Evolutionary conservation across 53 echinoderm and acorn worm genomes (phyloP).

Genomic region (Henricia sp.): DNA sequence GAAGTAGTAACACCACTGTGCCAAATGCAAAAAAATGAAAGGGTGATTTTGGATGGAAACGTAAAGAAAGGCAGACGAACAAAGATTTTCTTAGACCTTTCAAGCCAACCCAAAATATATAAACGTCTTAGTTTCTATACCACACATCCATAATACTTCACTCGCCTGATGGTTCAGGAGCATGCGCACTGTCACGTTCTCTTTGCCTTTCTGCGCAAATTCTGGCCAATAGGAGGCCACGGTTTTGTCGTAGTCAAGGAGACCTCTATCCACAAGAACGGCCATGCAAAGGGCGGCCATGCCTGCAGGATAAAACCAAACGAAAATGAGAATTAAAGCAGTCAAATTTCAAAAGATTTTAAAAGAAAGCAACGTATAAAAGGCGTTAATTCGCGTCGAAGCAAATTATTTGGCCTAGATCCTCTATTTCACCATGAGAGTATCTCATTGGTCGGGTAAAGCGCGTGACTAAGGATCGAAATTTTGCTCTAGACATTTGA

Average conservation of each 20-base stretch:
- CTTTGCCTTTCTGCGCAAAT: slow-evolving; percentile 84
- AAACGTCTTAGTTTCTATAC: too few species aligned
- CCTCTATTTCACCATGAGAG: too few species aligned
- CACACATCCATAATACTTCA: too few species aligned
- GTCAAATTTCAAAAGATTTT: background rate
- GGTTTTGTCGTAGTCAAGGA: slow-evolving; percentile 68
- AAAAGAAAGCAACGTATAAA: background rate
- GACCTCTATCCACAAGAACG: slow-evolving; percentile 76
- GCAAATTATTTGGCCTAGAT: background rate
- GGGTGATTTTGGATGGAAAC: too few species aligned
- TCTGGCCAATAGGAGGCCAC: slow-evolving; percentile 87
- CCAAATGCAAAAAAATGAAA: too few species aligned
- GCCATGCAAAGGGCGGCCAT: slow-evolving; percentile 75
- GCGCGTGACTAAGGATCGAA: too few species aligned
- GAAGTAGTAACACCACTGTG: too few species aligned
- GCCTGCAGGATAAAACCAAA: slow-evolving; percentile 31
- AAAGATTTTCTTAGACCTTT: too few species aligned
- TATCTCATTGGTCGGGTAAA: too few species aligned
- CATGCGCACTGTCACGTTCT: slow-evolving; percentile 73
- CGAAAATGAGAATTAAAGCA: too few species aligned
- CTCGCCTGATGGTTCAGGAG: slow-evolving; percentile 79
- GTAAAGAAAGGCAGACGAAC: too few species aligned
- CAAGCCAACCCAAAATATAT: too few species aligned
- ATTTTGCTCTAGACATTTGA: background rate
- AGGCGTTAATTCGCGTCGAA: background rate